Percentiles rank a stretch among this genome's conserved stretches.
Evolutionary conservation across 2,888 invertebrate species (phyloP).

Genomic region (Sericinus montela): DNA sequence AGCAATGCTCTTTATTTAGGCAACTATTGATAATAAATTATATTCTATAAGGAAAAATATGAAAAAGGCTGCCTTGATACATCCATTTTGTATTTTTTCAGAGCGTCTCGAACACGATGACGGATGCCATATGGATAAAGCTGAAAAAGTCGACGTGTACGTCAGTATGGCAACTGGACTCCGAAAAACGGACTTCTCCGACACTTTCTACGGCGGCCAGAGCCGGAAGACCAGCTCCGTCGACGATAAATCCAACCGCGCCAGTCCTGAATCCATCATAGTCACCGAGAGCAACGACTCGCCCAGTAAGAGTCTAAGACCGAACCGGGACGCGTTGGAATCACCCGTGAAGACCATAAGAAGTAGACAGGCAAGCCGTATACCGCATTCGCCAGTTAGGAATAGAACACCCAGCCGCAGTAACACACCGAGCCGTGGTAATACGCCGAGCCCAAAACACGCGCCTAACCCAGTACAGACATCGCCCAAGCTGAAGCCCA

Average conservation of each 20-base stretch:
- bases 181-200: conserved; percentile 84
- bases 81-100: conserved; percentile 44
- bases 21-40: too few relatives aligned
- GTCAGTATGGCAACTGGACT: conserved; percentile 85
- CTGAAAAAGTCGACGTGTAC: conserved; percentile 73
- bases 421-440: conserved; percentile 56
- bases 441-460: conserved; percentile 71
- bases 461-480: conserved; percentile 51
- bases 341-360: conserved; percentile 62
- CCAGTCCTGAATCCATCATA: conserved; percentile 66
- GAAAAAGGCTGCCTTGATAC: background rate
- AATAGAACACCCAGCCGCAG: conserved; percentile 53
- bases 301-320: conserved; percentile 62
- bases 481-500: conserved; percentile 62
- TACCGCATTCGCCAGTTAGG: conserved; percentile 69
- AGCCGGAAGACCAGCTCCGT: conserved; percentile 67
- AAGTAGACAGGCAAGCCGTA: conserved; percentile 64
- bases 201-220: conserved; percentile 76
- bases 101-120: conserved; percentile 82
- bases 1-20: too few relatives aligned
- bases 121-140: conserved; percentile 60
- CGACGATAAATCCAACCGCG: conserved; percentile 59
- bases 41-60: too few relatives aligned
- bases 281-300: conserved; percentile 60
- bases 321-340: conserved; percentile 54